Conservation (phyloP, 1,140 invertebrate genomes). For the Pogonomyrmex californicus region DNA sequence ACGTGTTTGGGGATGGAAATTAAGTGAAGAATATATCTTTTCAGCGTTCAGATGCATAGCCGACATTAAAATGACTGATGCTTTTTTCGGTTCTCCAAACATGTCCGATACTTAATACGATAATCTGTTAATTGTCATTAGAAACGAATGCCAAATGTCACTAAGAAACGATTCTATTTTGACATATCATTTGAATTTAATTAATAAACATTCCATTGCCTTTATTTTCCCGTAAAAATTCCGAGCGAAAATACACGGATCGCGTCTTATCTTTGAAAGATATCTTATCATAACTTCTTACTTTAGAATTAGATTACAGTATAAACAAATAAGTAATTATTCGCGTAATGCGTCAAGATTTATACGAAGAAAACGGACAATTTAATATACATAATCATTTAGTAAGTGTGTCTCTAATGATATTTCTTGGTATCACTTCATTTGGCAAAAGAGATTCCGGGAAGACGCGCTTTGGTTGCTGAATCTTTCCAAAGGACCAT, state of each 20-base stretch:
- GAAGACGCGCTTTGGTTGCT: neutral
- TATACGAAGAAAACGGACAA: neutral
- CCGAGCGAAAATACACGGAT: neutral
- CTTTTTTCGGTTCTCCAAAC: neutral
- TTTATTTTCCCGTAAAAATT: neutral
- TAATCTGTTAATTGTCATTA: neutral
- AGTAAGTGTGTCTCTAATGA: neutral
- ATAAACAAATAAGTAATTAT: neutral
- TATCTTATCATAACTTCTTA: neutral
- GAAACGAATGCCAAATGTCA: neutral
- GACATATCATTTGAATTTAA: neutral
- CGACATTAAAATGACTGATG: neutral
- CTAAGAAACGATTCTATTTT: neutral
- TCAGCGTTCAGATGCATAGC: neutral
- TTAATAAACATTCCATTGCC: neutral
- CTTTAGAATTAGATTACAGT: neutral
- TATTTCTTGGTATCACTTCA: slow-evolving; percentile 12
- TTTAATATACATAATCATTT: neutral
- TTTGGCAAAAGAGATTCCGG: neutral
- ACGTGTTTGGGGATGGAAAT: neutral
- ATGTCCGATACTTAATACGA: neutral
- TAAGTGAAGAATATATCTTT: neutral
- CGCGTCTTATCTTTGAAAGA: neutral
- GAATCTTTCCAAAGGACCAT: neutral
- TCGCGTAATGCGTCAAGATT: neutral